Percentiles rank a stretch among this genome's conserved stretches.
These are phyloP conservation scores for Eumaeus atala DNA, from an alignment of 1,140 invertebrate species.

Conservation along the genomic window DNA sequence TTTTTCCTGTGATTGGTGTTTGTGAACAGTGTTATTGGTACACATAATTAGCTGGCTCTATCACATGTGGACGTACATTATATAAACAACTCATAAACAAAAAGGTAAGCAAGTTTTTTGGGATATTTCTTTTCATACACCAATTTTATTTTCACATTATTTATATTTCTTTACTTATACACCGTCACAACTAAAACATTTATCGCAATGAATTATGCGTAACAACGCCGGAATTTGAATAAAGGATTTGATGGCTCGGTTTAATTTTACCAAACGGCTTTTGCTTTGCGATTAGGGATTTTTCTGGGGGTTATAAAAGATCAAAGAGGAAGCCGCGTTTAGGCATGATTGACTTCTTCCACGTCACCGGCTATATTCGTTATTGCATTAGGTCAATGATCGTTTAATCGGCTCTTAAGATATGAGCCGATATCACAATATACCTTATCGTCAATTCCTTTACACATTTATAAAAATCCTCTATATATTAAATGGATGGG, in stretches of 20 bases:
- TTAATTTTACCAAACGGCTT: conserved; percentile 2
- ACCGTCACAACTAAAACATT: too few species aligned
- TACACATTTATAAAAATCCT: too few species aligned
- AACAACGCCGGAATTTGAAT: neutral
- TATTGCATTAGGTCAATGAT: conserved; percentile 24
- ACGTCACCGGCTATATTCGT: conserved; percentile 18
- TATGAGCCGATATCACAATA: neutral
- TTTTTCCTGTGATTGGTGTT: conserved; percentile 37
- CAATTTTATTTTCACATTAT: too few species aligned
- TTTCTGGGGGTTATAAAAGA: conserved; percentile 18
- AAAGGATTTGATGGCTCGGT: neutral
- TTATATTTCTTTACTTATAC: too few species aligned
- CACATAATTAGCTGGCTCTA: too few species aligned
- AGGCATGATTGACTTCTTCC: conserved; percentile 28
- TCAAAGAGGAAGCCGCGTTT: conserved; percentile 22
- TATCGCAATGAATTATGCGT: too few species aligned
- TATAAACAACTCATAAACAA: too few species aligned
- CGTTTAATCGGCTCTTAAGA: conserved; percentile 20
- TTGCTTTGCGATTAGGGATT: neutral
- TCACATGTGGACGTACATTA: too few species aligned
- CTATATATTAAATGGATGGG: too few species aligned
- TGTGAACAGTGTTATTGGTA: conserved; percentile 34
- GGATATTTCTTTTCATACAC: too few species aligned
- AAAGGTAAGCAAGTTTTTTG: too few species aligned
- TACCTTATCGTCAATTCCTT: too few species aligned